Base-by-base conservation (phyloP, 2,113 vertebrate genomes). In the Tylochromis polylepis region DNA sequence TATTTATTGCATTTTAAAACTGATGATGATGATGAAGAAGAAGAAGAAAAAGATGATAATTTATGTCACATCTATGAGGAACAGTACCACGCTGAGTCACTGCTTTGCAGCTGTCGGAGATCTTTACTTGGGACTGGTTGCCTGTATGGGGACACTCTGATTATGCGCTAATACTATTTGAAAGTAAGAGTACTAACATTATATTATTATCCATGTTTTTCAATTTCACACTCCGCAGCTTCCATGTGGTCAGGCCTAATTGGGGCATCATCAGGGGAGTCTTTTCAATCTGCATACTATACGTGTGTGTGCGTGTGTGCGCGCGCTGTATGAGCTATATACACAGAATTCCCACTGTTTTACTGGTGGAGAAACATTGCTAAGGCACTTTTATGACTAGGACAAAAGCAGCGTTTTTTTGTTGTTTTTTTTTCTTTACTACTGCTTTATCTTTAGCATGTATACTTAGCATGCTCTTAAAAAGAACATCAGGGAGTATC, bases 171-270 rank as follows among this genome's bases (percentile, higher is more conserved):
- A 56, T 87, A 62, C 84, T 57, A 77, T 85, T 82, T 62, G 82
- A 14, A 89, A 92, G 70, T 81, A 86, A 75, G 60, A 80, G 60
- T 79, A 38, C 43, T 90, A 89, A 90, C 82, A 87, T 89, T 85
- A 84, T 89, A 93, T 92, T 91, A 53, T 72, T 83, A 87, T 92
- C 86, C 70, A 87, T 79, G 56, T 94, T 90, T 95, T 95, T 94
- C 90, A 95, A 95, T 95, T 95, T 96, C 95, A 95, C 94, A 94
- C 92, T 92, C 90, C 91, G 93, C 91, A 79, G 84, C 67, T 93
- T 95, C 94, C 94, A 96, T 92, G 94, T 95, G 95, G 93, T 88
- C 86, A 78, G 58, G 88, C 86, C 87, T 95, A 95, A 96, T 94
- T 95, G 90, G 85, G 79, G 90, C 86, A 82, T 92, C 92, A 89